phyloP scores from a whole-genome alignment of 2,797 vertebrate species.

The Somateria mollissima region DNA sequence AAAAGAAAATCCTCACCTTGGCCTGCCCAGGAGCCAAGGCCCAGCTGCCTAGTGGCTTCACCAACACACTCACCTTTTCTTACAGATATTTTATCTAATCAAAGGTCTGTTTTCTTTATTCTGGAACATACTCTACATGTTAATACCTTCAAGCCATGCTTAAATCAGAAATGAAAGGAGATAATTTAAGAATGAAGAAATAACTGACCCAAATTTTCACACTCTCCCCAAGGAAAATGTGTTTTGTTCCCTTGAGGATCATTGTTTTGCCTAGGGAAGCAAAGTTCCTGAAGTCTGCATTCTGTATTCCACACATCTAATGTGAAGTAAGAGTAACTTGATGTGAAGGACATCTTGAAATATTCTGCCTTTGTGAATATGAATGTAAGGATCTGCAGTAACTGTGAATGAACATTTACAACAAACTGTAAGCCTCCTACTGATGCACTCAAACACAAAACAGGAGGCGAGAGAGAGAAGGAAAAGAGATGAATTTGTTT shows the following conservation, averaged over 20 bases:
- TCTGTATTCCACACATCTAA: not conserved
- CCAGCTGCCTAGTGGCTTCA: not conserved
- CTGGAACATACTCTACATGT: not conserved
- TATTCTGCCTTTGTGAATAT: conserved; percentile 57
- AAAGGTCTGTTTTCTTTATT: not conserved
- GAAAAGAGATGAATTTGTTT: conserved; percentile 67
- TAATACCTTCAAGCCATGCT: not conserved
- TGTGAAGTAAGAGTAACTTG: conserved; percentile 1
- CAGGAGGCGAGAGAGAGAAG: conserved; percentile 55
- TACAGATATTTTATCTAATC: not conserved
- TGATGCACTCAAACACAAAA: conserved; percentile 60
- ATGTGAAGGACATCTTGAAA: conserved; percentile 51
- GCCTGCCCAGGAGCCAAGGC: not conserved
- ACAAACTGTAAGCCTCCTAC: conserved; percentile 64
- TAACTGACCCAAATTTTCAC: not conserved
- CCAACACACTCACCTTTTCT: not conserved
- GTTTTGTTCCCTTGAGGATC: not conserved
- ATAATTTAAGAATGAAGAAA: not conserved
- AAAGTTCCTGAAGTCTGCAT: not conserved
- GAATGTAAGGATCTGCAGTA: conserved; percentile 59
- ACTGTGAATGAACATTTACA: conserved; percentile 71
- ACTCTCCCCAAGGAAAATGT: not conserved
- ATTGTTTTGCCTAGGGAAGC: not conserved
- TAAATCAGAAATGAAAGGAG: not conserved
- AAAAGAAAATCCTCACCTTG: not conserved